phyloP scores from a whole-genome alignment of 2,888 invertebrate genomes.

The Oscheius sp. region DNA sequence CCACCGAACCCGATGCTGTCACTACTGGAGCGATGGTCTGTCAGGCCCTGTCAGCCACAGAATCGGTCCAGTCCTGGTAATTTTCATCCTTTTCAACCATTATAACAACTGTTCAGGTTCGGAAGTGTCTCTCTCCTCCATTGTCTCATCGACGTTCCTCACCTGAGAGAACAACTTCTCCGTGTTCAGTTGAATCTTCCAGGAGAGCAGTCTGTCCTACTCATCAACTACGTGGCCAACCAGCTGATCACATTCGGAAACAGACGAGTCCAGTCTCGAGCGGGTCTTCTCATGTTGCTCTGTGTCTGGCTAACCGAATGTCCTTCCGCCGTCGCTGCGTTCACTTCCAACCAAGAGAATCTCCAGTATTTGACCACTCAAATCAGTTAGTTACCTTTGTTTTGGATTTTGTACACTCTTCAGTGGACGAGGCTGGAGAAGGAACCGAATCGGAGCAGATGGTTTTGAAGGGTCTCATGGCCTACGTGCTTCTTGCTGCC shows the following conservation, averaged over 20 bases:
- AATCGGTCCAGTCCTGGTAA: conserved; percentile 56
- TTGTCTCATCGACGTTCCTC: conserved; percentile 82
- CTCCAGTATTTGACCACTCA: conserved; percentile 68
- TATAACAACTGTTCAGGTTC: conserved; percentile 81
- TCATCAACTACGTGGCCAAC: conserved; percentile 86
- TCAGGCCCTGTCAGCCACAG: conserved; percentile 54
- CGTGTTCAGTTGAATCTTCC: conserved; percentile 90
- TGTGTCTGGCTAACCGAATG: conserved; percentile 89
- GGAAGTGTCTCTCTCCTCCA: conserved; percentile 91
- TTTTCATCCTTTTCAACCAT: no score
- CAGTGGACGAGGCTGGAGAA: conserved; percentile 83
- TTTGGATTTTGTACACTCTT: conserved; percentile 61
- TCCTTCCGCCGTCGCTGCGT: conserved; percentile 84
- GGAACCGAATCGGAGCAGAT: conserved; percentile 82
- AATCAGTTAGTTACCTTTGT: conserved; percentile 52
- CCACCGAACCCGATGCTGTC: conserved; percentile 77
- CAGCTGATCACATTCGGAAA: conserved; percentile 58
- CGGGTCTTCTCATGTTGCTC: conserved; percentile 90
- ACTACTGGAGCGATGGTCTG: conserved; percentile 52
- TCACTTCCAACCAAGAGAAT: conserved; percentile 78
- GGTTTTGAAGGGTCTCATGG: conserved; percentile 87
- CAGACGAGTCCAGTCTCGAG: conserved; percentile 80
- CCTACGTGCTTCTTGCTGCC: conserved; percentile 91
- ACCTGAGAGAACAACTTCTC: conserved; percentile 86
- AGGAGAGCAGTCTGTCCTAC: conserved; percentile 78